These are phyloP conservation scores for Cryptocephalus primarius DNA, from an alignment of 2,888 invertebrate species.

Conservation along the genomic window DNA sequence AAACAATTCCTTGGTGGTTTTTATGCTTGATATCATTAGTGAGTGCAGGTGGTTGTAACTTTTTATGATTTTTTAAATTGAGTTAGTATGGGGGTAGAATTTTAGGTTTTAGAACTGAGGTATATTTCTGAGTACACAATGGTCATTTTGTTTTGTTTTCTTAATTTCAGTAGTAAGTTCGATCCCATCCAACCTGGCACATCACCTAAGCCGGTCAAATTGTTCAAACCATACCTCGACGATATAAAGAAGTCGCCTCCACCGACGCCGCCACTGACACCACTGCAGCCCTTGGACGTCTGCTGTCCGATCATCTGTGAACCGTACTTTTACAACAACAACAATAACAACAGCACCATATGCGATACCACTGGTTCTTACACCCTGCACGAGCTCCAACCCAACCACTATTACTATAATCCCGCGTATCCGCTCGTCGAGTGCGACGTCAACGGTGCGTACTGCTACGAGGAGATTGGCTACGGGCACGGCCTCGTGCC, in stretches of 20 bases:
- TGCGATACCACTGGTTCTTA: slow-evolving; percentile 24
- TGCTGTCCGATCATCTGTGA: slow-evolving; percentile 28
- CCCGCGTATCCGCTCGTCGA: slow-evolving; percentile 23
- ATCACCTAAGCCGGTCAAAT: slow-evolving; percentile 52
- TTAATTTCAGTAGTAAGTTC: too few relatives aligned
- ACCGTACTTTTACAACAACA: slow-evolving; percentile 19
- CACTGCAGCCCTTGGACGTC: slow-evolving; percentile 12
- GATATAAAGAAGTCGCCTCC: slow-evolving; percentile 42
- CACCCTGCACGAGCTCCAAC: slow-evolving; percentile 34
- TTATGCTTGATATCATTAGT: too few relatives aligned
- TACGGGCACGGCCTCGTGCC: slow-evolving; percentile 14
- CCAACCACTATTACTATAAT: slow-evolving; percentile 37
- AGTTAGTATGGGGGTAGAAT: too few relatives aligned
- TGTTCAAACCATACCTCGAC: slow-evolving; percentile 67
- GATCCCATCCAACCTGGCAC: not conserved
- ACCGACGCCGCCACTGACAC: slow-evolving; percentile 16
- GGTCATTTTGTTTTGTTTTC: too few relatives aligned
- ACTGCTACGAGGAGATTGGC: slow-evolving; percentile 20
- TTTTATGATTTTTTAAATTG: too few relatives aligned
- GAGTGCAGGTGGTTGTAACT: too few relatives aligned
- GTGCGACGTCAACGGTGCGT: slow-evolving; percentile 10
- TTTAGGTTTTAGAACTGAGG: too few relatives aligned
- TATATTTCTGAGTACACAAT: too few relatives aligned
- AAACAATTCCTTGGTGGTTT: too few relatives aligned
- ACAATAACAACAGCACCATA: slow-evolving; percentile 17